phyloP scores from a whole-genome alignment of 1,140 invertebrate genomes.

The Tetranychus cinnabarinus region DNA sequence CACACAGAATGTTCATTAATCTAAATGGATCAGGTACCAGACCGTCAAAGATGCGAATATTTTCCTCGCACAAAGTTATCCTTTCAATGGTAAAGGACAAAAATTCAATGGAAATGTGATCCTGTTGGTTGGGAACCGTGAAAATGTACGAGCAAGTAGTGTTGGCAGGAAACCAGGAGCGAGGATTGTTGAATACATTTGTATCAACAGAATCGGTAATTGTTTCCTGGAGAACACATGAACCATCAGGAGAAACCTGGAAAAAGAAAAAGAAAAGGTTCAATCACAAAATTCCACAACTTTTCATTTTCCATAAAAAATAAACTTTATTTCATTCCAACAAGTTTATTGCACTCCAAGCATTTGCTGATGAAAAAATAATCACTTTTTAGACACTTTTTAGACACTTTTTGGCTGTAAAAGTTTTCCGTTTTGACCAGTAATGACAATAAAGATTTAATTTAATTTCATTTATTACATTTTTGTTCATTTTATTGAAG shows the following conservation, averaged over 20 bases:
- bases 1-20: conserved; percentile 15
- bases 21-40: conserved; percentile 11
- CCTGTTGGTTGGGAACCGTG: conserved; percentile 7
- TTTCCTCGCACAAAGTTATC: conserved; percentile 13
- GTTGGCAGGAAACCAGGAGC: conserved; percentile 15
- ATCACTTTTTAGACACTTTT: too few species aligned
- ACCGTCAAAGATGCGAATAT: conserved; percentile 12
- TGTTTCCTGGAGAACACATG: conserved; percentile 12
- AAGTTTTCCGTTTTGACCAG: too few species aligned
- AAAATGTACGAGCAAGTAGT: conserved; percentile 14
- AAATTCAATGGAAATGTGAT: conserved; percentile 13
- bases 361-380: too few species aligned
- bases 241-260: conserved; percentile 7
- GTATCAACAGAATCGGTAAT: conserved; percentile 4
- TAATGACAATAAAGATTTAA: too few species aligned
- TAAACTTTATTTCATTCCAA: too few species aligned
- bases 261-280: background rate
- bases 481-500: too few species aligned
- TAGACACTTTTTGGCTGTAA: too few species aligned
- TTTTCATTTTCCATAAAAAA: too few species aligned
- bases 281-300: too few species aligned
- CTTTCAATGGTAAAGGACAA: conserved; percentile 12
- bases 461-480: too few species aligned
- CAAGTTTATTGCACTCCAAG: too few species aligned
- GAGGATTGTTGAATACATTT: conserved; percentile 7